Percentiles rank a stretch among this genome's conserved stretches.
Evolutionary conservation across 2,797 vertebrate species (phyloP).

Genomic region (Oryzias dopingdopingensis): DNA sequence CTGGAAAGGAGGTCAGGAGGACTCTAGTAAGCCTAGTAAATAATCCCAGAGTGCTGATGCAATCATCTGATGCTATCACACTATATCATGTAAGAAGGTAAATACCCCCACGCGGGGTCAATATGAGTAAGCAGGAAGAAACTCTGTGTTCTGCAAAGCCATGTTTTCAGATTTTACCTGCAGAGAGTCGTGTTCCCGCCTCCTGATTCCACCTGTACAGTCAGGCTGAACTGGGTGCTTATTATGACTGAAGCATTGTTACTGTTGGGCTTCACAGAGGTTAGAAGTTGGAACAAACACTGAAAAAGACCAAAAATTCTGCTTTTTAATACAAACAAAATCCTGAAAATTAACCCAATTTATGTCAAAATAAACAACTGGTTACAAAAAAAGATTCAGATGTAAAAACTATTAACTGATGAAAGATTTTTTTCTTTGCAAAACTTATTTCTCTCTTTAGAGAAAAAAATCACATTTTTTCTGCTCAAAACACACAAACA

Average conservation of each 20-base stretch:
- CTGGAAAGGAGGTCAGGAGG: conserved; percentile 71
- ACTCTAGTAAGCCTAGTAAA: conserved; percentile 64
- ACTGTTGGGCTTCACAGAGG: conserved; percentile 47
- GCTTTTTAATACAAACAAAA: not conserved
- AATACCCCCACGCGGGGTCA: conserved; percentile 16
- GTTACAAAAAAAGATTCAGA: not conserved
- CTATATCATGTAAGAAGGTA: conserved; percentile 49
- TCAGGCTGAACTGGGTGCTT: conserved; percentile 68
- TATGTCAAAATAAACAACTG: not conserved
- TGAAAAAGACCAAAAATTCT: conserved; percentile 28
- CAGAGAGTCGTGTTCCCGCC: conserved; percentile 59
- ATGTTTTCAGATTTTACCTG: conserved; percentile 62
- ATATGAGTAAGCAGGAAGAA: conserved; percentile 18
- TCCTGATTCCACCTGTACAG: conserved; percentile 51
- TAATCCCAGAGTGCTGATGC: conserved; percentile 67
- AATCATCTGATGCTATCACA: conserved; percentile 57
- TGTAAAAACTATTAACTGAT: too few species aligned
- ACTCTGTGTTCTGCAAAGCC: conserved; percentile 9
- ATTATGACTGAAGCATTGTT: conserved; percentile 66
- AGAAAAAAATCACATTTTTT: too few species aligned
- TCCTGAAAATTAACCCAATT: not conserved
- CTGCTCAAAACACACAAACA: too few species aligned
- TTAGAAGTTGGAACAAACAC: conserved; percentile 71
- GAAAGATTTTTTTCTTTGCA: too few species aligned
- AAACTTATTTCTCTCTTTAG: too few species aligned